Percentiles rank a stretch among this genome's conserved stretches.
Conservation (phyloP, 2,797 vertebrate species). For the Poeciliopsis gracilis region DNA sequence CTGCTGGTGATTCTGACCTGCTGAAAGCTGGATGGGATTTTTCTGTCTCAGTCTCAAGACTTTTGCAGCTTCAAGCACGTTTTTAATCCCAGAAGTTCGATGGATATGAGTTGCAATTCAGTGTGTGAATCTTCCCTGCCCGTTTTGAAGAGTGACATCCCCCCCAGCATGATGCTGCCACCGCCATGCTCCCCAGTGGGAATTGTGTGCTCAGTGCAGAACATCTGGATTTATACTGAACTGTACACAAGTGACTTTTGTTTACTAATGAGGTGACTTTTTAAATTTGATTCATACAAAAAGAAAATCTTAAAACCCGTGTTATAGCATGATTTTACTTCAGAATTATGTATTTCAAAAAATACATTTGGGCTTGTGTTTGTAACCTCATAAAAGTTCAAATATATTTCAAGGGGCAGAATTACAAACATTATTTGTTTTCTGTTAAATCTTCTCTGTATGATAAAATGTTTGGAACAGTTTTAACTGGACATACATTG, state of each 20-base stretch:
- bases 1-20: not conserved
- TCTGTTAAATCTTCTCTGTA: not conserved
- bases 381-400: not conserved
- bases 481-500: not conserved
- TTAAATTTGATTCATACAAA: not conserved
- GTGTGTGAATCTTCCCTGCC: not conserved
- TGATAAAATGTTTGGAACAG: not conserved
- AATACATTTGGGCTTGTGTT: not conserved
- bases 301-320: not conserved
- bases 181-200: not conserved
- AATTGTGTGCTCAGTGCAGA: not conserved
- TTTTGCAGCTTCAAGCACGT: not conserved
- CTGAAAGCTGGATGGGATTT: not conserved
- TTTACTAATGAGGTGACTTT: not conserved
- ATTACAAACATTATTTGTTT: not conserved
- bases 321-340: not conserved
- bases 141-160: not conserved
- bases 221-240: not conserved
- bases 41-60: not conserved
- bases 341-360: not conserved
- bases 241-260: not conserved
- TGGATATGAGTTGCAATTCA: not conserved
- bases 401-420: not conserved
- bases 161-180: not conserved
- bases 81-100: not conserved